Evolutionary conservation across 2,797 vertebrate genomes (phyloP), one percentile per base, ranked within the genome.

Genomic region (Neosalanx taihuensis): DNA sequence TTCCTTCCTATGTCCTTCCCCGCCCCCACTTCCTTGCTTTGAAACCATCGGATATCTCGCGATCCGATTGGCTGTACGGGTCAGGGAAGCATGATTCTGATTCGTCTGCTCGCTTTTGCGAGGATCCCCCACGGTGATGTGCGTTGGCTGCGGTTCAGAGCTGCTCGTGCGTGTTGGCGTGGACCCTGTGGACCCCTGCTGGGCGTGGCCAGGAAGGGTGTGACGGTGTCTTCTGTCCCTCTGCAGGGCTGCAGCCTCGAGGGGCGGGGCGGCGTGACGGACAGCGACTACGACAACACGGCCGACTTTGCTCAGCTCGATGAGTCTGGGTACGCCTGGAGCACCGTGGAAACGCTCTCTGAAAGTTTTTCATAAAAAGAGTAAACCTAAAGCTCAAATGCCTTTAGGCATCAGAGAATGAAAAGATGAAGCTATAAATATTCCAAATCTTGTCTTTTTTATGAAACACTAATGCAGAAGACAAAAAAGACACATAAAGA

Each of bases 271-370:
- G 93, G 94, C 3, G 86, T 95, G 73, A 89, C 94, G 0, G 96
- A 97, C 83, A 96, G 94, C 0, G 96, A 97, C 84, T 99, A 96
- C 0, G 94, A 98, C 87, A 94, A 95, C 31, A 91, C 94, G 12
- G 84, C 90, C 46, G 91, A 94, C 10, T 93, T 95, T 9, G 87
- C 86, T 58, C 96, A 97, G 76, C 86, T 90, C 78, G 95, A 97
- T 5, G 95, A 96, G 71, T 73, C 76, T 0, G 93, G 94, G 98
- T 99, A 90, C 72, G 15, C 15, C 15, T 17, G 51, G 17, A 5
- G 4, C 15, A n/a, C 15, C 18, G 18, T 56, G 51, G 5, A n/a
- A 56, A 17, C 17, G 51, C 5, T n/a, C 5, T n/a, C 51, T 0
- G 41, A 41, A 41, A 41, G 7, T 41, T 41, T 12, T 41, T 41